Conservation (phyloP, 2,888 invertebrate species). For the Caenorhabditis doughertyi region DNA sequence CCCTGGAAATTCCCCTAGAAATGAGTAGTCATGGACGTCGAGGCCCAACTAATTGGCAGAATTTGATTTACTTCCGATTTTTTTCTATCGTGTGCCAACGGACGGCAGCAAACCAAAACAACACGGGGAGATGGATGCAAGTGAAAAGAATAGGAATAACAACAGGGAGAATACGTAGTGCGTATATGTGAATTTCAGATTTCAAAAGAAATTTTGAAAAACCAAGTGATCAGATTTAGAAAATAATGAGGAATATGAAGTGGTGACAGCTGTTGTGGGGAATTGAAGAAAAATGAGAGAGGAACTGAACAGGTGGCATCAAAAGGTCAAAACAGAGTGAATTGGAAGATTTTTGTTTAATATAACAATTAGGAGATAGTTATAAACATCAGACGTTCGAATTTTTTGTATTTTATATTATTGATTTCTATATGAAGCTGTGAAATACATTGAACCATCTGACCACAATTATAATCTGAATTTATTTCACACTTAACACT, state of each 20-base stretch:
- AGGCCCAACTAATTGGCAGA: slow-evolving; percentile 32
- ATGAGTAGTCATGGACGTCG: slow-evolving; percentile 30
- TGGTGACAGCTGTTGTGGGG: slow-evolving; percentile 3
- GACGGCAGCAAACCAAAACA: background rate
- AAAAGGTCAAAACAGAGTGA: background rate
- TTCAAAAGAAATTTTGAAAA: background rate
- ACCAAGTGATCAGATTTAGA: background rate
- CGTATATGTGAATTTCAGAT: background rate
- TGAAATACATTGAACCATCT: no score
- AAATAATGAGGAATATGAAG: slow-evolving; percentile 1
- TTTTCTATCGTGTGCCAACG: background rate
- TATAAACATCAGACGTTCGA: no score
- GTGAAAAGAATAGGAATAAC: background rate
- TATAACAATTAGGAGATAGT: no score
- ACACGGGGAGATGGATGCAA: background rate
- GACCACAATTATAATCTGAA: no score
- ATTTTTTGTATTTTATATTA: no score
- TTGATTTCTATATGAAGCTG: no score
- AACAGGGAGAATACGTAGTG: background rate
- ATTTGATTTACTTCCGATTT: slow-evolving; percentile 41
- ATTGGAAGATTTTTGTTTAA: background rate
- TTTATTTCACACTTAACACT: no score
- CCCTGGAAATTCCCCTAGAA: slow-evolving; percentile 30
- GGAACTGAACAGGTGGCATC: background rate
- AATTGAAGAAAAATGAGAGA: background rate